phyloP scores from a whole-genome alignment of 2,888 invertebrate species.

The Choristoneura rosaceana region DNA sequence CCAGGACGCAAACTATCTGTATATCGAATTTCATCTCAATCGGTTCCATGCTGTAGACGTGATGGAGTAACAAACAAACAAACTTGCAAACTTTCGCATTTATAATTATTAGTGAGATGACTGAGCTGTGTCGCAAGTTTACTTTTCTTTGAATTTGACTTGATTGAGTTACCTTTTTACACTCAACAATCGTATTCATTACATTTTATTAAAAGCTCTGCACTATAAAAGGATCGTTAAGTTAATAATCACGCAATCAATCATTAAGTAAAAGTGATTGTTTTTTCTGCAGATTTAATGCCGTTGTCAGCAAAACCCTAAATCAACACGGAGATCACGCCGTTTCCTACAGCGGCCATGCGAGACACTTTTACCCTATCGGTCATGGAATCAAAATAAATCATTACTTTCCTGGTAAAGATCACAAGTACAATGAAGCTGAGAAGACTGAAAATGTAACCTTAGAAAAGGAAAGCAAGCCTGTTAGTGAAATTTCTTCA shows the following conservation, averaged over 20 bases:
- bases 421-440: conserved; percentile 53
- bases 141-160: no score
- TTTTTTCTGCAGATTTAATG: conserved; percentile 78
- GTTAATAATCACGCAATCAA: background rate
- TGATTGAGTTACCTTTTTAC: no score
- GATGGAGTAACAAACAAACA: no score
- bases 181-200: no score
- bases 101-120: no score
- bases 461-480: conserved; percentile 51
- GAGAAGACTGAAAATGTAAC: conserved; percentile 45
- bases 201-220: background rate
- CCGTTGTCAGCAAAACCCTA: conserved; percentile 81
- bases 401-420: conserved; percentile 71
- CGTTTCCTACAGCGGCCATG: conserved; percentile 67
- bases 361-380: conserved; percentile 68
- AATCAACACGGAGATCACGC: conserved; percentile 75
- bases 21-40: no score
- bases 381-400: conserved; percentile 73
- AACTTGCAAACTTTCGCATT: no score
- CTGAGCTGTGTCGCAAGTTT: no score
- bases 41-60: no score
- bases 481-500: conserved; percentile 52
- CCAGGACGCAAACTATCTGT: no score
- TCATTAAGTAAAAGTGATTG: background rate
- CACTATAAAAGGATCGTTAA: background rate